These are phyloP conservation scores for Petrolisthes manimaculis DNA, from an alignment of 2,888 invertebrate genomes.

Conservation along the genomic window DNA sequence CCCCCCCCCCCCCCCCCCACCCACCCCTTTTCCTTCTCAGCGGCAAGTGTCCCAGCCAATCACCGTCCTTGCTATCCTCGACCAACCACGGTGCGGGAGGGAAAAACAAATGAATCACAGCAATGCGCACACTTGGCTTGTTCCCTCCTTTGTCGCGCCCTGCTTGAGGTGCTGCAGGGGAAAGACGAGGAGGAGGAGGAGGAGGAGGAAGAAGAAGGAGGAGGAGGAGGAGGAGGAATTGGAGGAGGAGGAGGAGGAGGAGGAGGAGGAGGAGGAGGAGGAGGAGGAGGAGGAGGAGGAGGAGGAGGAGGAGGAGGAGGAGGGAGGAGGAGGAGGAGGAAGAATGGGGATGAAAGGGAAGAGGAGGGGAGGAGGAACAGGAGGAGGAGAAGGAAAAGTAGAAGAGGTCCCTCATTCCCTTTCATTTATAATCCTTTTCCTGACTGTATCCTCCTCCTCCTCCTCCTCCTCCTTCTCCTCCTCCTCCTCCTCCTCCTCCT, in stretches of 20 bases:
- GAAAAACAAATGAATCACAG: neutral
- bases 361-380: no score
- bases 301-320: neutral
- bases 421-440: neutral
- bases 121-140: no score
- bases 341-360: no score
- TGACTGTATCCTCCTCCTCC: neutral
- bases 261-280: neutral
- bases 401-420: neutral
- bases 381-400: neutral
- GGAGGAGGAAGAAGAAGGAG: neutral
- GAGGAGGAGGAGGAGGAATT: no score
- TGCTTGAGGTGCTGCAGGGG: neutral
- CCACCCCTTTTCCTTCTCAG: neutral
- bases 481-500: slow-evolving; percentile 5
- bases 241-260: no score
- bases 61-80: neutral
- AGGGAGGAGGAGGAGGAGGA: no score
- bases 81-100: neutral
- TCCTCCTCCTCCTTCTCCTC: neutral
- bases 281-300: neutral
- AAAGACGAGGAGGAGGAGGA: slow-evolving; percentile 8
- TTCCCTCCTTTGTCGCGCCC: no score
- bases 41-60: neutral
- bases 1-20: neutral